Evolutionary conservation across 2,797 vertebrate species (phyloP), one percentile per base, ranked within the genome.

Genomic region (Percopsis omiscomaycus): DNA sequence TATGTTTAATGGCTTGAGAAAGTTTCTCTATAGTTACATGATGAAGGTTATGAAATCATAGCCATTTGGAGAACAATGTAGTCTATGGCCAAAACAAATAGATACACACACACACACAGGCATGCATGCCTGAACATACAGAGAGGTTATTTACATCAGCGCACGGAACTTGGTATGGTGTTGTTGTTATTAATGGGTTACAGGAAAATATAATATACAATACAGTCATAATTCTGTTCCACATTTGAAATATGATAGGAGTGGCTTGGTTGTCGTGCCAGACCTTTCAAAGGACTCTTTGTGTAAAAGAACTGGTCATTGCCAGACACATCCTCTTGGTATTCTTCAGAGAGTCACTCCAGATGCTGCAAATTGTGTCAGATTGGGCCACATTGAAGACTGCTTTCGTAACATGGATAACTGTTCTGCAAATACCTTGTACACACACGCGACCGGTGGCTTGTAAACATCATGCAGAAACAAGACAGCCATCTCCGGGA

Each of bases 361-460:
- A 93, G 89, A 92, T 92, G 90, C 87, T 83, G 78, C 74, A 82
- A 86, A 89, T 86, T 88, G 82, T 86, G 86, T 89, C 85, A 89
- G 78, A 86, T 80, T 82, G 86, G 83, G 68, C 80, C 77, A 85
- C 63, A 70, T 84, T 84, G 84, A 87, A 77, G 68, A 66, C 37
- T 42, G 75, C 63, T 89, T 86, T 88, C 70, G 77, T 84, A 86
- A 84, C 81, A 77, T 48, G 61, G 51, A 73, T 62, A 62, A 66
- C 71, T 75, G 72, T 67, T 71, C 58, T 49, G 74, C 48, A 69
- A 61, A 78, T 75, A 13, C 48, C 27, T 63, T 48, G 22, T 42
- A 45, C 50, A 52, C 47, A 65, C 44, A 55, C 42, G 55, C 68
- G 71, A 74, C 37, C 68, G 27, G n/a, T 14, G 53, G 59, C 28